Evolutionary conservation across 2,888 invertebrate species (phyloP), one percentile per base, ranked within the genome.

Genomic region (Hecatera dysodea): DNA sequence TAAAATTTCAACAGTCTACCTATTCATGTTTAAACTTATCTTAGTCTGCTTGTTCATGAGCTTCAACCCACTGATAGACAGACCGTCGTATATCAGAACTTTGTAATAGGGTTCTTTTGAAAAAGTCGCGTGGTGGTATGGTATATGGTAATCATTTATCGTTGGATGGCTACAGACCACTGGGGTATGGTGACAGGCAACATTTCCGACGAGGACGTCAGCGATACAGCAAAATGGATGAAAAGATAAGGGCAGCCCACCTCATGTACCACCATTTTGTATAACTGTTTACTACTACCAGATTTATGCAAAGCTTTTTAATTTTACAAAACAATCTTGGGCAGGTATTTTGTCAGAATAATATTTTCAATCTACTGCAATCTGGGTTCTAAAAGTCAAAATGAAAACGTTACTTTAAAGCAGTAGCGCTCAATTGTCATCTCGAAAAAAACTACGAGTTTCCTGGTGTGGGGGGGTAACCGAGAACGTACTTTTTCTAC

Each of bases 201-300:
- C 46, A 61, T 64, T 64, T 75, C 60, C 63, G 42, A 12, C 19
- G 27, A 67, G 62, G 65, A 72, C 50, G 57, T 59, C 15, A 7
- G 12, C 50, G 42, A 64, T 42, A 64, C 53, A 44, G 42, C 39
- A 56, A 67, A 73, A 68, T 78, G 78, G 27, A 77, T 77, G 78
- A 73, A 61, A 52, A 61, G 67, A 73, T 77, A 67, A 64, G 63
- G 39, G 12, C 27, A 46, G 46, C 50, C n/a, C n/a, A n/a, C n/a
- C n/a, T n/a, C n/a, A n/a, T 52, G 17, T 64, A 27, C 46, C 15
- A 50, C 63, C 62, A 22, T 52, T 55, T 60, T 17, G n/a, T 17
- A 72, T 67, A 48, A 50, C 39, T 67, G 50, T 56, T 56, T 27
- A 59, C 44, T 33, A n/a, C 39, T 27, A 33, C 12, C n/a, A 50